phyloP scores from a whole-genome alignment of 1,140 invertebrate genomes.

The Drosophila malerkotliana region DNA sequence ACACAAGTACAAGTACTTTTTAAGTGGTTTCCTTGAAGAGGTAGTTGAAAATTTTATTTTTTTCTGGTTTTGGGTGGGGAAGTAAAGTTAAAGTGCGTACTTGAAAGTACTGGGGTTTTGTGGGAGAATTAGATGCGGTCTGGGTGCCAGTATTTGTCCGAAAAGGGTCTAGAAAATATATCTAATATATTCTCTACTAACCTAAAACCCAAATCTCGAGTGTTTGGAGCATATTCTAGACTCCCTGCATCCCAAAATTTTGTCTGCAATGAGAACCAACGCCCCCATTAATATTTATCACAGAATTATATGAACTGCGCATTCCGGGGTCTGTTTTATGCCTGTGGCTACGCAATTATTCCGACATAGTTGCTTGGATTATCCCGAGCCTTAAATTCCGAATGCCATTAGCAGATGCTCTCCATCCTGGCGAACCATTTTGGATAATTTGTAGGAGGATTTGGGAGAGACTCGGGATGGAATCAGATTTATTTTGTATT shows the following conservation, averaged over 20 bases:
- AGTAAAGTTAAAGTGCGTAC: too few relatives aligned
- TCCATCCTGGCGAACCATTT: background rate
- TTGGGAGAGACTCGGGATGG: background rate
- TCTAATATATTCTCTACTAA: too few relatives aligned
- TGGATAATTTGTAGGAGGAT: too few relatives aligned
- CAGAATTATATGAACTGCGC: conserved; percentile 20
- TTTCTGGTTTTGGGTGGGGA: too few relatives aligned
- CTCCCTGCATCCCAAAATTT: too few relatives aligned
- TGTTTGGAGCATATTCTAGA: too few relatives aligned
- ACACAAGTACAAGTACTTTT: background rate
- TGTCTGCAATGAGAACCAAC: too few relatives aligned
- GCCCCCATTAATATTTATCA: conserved; percentile 40
- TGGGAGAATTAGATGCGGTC: too few relatives aligned
- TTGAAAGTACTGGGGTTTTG: too few relatives aligned
- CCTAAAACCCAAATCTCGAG: too few relatives aligned
- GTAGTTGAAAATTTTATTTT: background rate
- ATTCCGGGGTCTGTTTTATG: conserved; percentile 6
- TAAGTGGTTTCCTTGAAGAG: background rate
- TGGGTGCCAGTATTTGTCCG: too few relatives aligned
- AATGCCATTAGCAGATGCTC: conserved; percentile 22
- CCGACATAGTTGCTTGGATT: conserved; percentile 9
- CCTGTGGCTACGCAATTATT: conserved; percentile 21
- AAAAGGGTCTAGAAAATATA: too few relatives aligned
- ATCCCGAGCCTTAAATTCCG: conserved; percentile 5
- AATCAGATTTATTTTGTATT: conserved; percentile 52